phyloP scores from a whole-genome alignment of 1,140 invertebrate species.

The Zaprionus vittiger region DNA sequence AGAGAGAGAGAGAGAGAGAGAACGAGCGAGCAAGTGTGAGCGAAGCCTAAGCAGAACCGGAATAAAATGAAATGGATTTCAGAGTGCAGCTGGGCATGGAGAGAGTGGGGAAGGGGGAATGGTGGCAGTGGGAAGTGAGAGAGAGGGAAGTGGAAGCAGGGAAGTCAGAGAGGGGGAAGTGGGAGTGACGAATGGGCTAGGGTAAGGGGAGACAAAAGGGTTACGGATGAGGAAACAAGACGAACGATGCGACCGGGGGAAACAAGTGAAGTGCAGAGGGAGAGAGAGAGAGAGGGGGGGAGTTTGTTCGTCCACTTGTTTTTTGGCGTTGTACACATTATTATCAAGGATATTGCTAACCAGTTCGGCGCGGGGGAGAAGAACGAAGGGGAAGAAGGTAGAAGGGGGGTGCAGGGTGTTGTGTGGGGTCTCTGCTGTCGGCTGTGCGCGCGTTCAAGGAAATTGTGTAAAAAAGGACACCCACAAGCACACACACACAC shows the following conservation, averaged over 20 bases:
- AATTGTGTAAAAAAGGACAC: constrained; percentile 64
- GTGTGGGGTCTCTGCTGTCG: constrained; percentile 9
- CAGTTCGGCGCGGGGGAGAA: constrained; percentile 28
- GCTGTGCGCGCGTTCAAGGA: constrained; percentile 64
- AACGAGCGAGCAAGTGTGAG: not conserved
- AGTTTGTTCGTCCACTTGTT: constrained; percentile 47
- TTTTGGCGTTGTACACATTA: constrained; percentile 65
- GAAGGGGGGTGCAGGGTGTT: not conserved
- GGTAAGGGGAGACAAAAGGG: not conserved
- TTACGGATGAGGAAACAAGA: not conserved
- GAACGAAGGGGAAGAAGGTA: too few relatives aligned
- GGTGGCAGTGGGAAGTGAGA: not conserved
- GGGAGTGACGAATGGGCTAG: not conserved
- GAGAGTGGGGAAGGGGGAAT: not conserved
- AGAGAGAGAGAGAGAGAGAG: not conserved
- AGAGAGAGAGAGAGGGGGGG: not conserved
- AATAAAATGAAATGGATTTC: constrained; percentile 60
- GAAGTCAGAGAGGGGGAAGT: not conserved
- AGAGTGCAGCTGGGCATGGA: constrained; percentile 24
- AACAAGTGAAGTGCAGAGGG: not conserved
- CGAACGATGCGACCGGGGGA: too few relatives aligned
- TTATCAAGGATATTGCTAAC: constrained; percentile 73
- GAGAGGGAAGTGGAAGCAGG: not conserved
- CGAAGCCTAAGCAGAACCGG: constrained; percentile 35
- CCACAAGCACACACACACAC: constrained; percentile 16